These are phyloP conservation scores for Madoqua kirkii DNA, from an alignment of 2,113 vertebrate species.

Conservation along the genomic window DNA sequence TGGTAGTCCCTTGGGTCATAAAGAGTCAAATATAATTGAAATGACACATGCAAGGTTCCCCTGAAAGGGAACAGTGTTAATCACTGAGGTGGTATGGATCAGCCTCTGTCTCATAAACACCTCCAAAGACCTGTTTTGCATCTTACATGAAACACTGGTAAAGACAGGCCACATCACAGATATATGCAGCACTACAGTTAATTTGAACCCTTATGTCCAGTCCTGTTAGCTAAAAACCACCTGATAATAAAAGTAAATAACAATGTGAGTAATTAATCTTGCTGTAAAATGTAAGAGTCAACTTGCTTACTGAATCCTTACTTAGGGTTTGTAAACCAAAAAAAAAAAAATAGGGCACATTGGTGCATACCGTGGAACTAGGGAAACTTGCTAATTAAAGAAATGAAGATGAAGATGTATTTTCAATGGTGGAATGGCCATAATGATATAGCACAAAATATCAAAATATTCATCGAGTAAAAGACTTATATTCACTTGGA, in stretches of 20 bases:
- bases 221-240: background rate
- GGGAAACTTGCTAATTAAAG: background rate
- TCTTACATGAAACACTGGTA: background rate
- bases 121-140: background rate
- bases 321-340: constrained; percentile 27
- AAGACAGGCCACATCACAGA: background rate
- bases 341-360: background rate
- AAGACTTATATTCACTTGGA: constrained; percentile 37
- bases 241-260: background rate
- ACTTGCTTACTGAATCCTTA: constrained; percentile 19
- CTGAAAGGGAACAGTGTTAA: background rate
- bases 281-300: background rate
- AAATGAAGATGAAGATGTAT: constrained; percentile 25
- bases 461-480: constrained; percentile 38
- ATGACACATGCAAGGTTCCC: background rate
- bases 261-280: background rate
- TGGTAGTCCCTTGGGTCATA: background rate
- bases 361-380: background rate
- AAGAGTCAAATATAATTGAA: background rate
- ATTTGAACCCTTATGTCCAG: background rate
- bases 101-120: background rate
- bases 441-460: constrained; percentile 10
- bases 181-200: background rate
- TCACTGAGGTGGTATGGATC: background rate
- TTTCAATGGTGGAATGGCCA: constrained; percentile 40